These are phyloP conservation scores for Nematostella vectensis DNA, from an alignment of 92 coral and sea anemone species.

Conservation along the genomic window DNA sequence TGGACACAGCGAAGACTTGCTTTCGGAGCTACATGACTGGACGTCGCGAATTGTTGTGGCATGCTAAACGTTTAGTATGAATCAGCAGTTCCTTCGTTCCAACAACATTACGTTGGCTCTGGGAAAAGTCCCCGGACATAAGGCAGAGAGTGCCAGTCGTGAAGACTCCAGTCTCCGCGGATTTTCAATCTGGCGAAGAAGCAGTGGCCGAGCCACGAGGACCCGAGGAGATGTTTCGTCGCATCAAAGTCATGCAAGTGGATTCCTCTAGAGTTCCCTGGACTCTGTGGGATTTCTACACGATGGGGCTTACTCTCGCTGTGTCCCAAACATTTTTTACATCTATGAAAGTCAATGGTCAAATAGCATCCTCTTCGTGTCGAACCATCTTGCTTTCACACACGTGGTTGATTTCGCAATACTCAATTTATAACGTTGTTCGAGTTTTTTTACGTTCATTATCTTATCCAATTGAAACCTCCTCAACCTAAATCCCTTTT, in stretches of 20 bases:
- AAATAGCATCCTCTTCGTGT: constrained; percentile 20
- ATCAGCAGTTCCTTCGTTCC: constrained; percentile 35
- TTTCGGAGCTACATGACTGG: constrained; percentile 96
- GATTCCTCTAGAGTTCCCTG: constrained; percentile 12
- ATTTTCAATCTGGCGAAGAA: constrained; percentile 62
- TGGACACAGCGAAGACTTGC: constrained; percentile 99
- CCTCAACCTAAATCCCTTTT: no score
- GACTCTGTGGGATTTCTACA: constrained; percentile 61
- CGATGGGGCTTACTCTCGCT: constrained; percentile 99
- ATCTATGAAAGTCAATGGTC: constrained; percentile 82
- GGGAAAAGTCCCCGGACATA: constrained; percentile 99
- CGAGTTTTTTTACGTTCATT: no score
- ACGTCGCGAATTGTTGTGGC: constrained; percentile 7
- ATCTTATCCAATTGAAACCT: no score
- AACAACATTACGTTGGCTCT: constrained; percentile 90
- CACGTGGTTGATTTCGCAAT: no score
- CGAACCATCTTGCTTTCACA: no score
- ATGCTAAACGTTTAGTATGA: constrained; percentile 22
- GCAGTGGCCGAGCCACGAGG: constrained; percentile 72
- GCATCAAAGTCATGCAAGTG: constrained; percentile 97
- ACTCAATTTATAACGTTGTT: no score
- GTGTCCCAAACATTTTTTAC: constrained; percentile 96
- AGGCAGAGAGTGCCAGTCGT: constrained; percentile 97
- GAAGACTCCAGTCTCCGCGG: constrained; percentile 72
- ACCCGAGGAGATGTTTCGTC: constrained; percentile 78